These are phyloP conservation scores for Morpho helenor DNA, from an alignment of 2,888 invertebrate species.

Conservation along the genomic window DNA sequence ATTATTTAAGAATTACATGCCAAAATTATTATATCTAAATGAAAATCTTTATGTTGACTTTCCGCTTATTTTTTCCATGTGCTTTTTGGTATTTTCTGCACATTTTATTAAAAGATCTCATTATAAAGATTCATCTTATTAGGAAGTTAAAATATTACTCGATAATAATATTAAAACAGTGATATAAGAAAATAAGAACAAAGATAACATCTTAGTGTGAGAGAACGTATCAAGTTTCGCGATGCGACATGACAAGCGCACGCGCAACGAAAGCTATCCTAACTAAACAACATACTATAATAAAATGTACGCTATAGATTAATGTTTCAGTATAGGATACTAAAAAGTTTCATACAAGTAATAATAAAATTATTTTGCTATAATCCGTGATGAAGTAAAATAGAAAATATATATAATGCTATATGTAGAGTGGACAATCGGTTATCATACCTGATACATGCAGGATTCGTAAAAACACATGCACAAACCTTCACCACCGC, in stretches of 20 bases:
- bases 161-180: slow-evolving; percentile 17
- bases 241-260: slow-evolving; percentile 34
- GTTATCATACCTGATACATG: too few relatives aligned
- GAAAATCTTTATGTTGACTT: too few relatives aligned
- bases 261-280: slow-evolving; percentile 42
- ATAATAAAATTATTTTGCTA: too few relatives aligned
- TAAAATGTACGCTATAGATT: slow-evolving; percentile 14
- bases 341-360: not conserved
- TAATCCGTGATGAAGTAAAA: too few relatives aligned
- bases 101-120: not conserved
- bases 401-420: too few relatives aligned
- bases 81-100: too few relatives aligned
- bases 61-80: too few relatives aligned
- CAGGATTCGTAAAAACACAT: too few relatives aligned
- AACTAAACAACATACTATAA: not conserved
- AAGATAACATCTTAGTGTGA: slow-evolving; percentile 32
- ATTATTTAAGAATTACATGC: too few relatives aligned
- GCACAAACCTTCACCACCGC: too few relatives aligned
- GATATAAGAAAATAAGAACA: slow-evolving; percentile 26
- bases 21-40: too few relatives aligned
- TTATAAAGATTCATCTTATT: not conserved
- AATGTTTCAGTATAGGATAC: slow-evolving; percentile 2
- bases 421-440: too few relatives aligned
- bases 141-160: slow-evolving; percentile 13
- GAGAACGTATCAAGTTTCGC: slow-evolving; percentile 65